Evolutionary conservation across 2,888 invertebrate genomes (phyloP).

Genomic region (Trachelus stipa): DNA sequence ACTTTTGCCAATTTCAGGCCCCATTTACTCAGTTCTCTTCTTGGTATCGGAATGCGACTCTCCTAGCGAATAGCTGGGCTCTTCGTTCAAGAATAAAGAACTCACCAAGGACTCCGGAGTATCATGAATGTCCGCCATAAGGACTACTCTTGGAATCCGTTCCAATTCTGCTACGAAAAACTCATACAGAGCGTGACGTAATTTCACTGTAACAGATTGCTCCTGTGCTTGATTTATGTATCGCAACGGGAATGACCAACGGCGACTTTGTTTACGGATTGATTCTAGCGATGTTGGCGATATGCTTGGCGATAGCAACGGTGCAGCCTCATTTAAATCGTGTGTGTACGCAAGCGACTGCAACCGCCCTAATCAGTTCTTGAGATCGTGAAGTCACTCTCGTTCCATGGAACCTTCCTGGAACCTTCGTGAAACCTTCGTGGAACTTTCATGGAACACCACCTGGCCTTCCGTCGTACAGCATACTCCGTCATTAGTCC

Average conservation of each 20-base stretch:
- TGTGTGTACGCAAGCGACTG: constrained; percentile 16
- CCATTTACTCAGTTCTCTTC: constrained; percentile 16
- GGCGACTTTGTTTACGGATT: neutral
- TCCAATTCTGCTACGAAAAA: neutral
- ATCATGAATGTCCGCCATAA: neutral
- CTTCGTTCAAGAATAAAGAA: neutral
- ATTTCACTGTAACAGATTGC: neutral
- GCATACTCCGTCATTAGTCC: neutral
- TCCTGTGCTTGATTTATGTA: neutral
- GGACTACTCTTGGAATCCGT: neutral
- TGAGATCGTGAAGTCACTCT: constrained; percentile 39
- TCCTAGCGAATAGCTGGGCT: neutral
- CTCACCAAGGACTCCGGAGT: neutral
- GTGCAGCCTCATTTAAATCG: constrained; percentile 1
- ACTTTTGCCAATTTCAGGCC: constrained; percentile 26
- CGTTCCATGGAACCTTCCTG: constrained; percentile 23
- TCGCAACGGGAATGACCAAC: neutral
- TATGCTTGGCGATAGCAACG: too few relatives aligned
- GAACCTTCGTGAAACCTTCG: constrained; percentile 23
- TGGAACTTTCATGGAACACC: neutral
- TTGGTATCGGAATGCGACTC: neutral
- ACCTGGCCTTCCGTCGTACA: neutral
- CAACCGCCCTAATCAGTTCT: constrained; percentile 34
- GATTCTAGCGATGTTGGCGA: neutral
- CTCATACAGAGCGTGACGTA: neutral